phyloP scores from a whole-genome alignment of 2,888 invertebrate species.

The Leucania comma region DNA sequence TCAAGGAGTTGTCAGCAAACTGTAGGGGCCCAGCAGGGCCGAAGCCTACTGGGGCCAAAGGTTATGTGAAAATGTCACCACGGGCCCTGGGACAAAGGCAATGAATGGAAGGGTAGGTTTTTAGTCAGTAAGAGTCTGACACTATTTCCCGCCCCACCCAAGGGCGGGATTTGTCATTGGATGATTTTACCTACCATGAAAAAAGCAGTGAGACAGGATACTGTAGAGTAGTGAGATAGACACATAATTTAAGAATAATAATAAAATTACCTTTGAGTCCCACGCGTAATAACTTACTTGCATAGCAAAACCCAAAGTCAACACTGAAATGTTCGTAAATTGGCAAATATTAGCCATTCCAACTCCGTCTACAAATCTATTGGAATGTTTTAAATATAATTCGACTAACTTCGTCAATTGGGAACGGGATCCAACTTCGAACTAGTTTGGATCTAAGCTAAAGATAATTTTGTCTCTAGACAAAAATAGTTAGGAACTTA shows the following conservation, averaged over 20 bases:
- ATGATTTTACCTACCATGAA: too few relatives aligned
- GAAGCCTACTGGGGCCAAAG: too few relatives aligned
- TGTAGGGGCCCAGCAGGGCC: too few relatives aligned
- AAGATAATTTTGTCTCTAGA: slow-evolving; percentile 54
- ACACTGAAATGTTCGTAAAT: slow-evolving; percentile 42
- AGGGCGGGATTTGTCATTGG: too few relatives aligned
- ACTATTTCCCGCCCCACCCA: too few relatives aligned
- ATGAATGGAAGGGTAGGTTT: too few relatives aligned
- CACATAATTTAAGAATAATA: not conserved
- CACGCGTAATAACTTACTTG: not conserved
- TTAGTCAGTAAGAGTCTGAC: too few relatives aligned
- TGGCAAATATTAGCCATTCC: slow-evolving; percentile 57
- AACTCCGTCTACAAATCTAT: slow-evolving; percentile 52
- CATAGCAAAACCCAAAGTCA: slow-evolving; percentile 25
- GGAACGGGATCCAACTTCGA: slow-evolving; percentile 35
- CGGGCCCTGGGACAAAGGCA: too few relatives aligned
- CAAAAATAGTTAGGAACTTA: slow-evolving; percentile 58
- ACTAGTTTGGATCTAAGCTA: slow-evolving; percentile 56
- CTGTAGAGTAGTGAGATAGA: too few relatives aligned
- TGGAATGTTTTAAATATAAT: slow-evolving; percentile 58
- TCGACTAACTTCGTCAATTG: slow-evolving; percentile 46
- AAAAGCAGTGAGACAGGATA: too few relatives aligned
- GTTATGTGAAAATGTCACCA: too few relatives aligned
- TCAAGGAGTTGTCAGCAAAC: too few relatives aligned
- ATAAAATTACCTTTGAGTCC: not conserved